Evolutionary conservation across 2,888 invertebrate species (phyloP), one percentile per base, ranked within the genome.

Genomic region (Agelastica alni): DNA sequence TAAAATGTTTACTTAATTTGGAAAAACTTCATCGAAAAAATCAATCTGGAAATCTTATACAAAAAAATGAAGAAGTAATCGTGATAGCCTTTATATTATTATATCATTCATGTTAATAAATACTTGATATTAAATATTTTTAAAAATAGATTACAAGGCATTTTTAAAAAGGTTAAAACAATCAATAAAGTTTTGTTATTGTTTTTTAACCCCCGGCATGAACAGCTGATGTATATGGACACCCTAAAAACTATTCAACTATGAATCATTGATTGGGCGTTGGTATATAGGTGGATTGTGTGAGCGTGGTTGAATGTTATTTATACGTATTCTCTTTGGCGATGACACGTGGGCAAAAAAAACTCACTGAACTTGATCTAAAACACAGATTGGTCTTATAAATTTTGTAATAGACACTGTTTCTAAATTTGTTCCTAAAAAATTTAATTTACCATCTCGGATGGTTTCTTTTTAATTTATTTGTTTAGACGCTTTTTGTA

Each of bases 171-270:
- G 26, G 26, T 26, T 6, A 9, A 26, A 26, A 26, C 26, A 7
- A 7, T 26, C 9, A 7, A 26, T 3, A 9, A 7, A 26, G 26
- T 49, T 41, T 34, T 22, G 12, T 28, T 37, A 22, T 31, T n/a
- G 10, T 39, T 36, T 41, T 41, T 20, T 32, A 13, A 46, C 36
- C 51, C 44, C 22, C 10, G n/a, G 22, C n/a, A 31, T 16, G 46
- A 59, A 60, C 61, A 60, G 61, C 60, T 60, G 60, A 61, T 59
- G 54, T 51, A 47, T 54, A 52, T 48, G 51, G 51, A 53, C 58
- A 51, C 52, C 52, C 43, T 39, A 56, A 57, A 58, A 56, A 51
- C 46, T 54, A 59, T 47, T 56, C 48, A 45, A 55, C 36, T 52
- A 56, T 60, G 60, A 59, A 53, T 59, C 59, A 57, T 51, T 53